phyloP scores from a whole-genome alignment of 1,140 invertebrate species.

The Microplitis demolitor region DNA sequence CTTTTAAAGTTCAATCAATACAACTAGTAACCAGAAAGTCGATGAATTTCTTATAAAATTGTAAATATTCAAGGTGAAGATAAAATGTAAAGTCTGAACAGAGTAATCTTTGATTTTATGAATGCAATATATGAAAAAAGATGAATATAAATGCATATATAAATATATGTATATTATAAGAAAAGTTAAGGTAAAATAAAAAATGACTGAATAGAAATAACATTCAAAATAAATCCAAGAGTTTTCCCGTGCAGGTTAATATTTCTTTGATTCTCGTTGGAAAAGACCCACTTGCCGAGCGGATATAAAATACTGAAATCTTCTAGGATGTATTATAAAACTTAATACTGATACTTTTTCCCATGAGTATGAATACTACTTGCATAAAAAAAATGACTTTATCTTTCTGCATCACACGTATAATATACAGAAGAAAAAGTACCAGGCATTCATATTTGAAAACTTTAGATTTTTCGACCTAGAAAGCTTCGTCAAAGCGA shows the following conservation, averaged over 20 bases:
- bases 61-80: not conserved
- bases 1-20: not conserved
- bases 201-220: not conserved
- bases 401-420: not conserved
- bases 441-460: not conserved
- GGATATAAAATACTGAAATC: not conserved
- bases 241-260: not conserved
- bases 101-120: not conserved
- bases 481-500: conserved; percentile 7
- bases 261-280: not conserved
- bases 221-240: not conserved
- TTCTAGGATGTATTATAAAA: not conserved
- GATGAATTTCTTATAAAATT: not conserved
- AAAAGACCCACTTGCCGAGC: not conserved
- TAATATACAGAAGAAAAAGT: not conserved
- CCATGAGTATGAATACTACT: not conserved
- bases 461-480: conserved; percentile 14
- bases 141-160: not conserved
- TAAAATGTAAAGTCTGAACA: no score
- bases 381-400: not conserved
- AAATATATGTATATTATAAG: not conserved
- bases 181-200: not conserved
- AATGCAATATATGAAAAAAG: not conserved
- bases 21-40: not conserved
- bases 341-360: not conserved